Evolutionary conservation across 2,797 vertebrate genomes (phyloP).

Genomic region (Acipenser oxyrinchus): DNA sequence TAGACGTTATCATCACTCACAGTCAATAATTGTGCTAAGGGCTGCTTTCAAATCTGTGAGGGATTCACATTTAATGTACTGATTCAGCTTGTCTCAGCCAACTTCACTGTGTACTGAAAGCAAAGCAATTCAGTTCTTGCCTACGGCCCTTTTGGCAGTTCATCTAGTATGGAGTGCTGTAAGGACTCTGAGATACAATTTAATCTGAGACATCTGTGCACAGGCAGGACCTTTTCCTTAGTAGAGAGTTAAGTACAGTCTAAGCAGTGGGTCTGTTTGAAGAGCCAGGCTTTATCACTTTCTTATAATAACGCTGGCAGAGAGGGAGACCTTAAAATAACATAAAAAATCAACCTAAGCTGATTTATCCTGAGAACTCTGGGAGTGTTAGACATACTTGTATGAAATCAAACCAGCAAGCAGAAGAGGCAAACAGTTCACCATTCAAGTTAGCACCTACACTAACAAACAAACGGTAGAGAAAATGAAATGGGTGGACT

Average conservation of each 20-base stretch:
- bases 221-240: slow-evolving; percentile 76
- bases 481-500: slow-evolving; percentile 48
- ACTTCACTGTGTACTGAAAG: slow-evolving; percentile 96
- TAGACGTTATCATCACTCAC: slow-evolving; percentile 98
- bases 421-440: slow-evolving; percentile 54
- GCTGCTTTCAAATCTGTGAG: slow-evolving; percentile 95
- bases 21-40: slow-evolving; percentile 96
- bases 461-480: slow-evolving; percentile 40
- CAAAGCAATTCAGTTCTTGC: slow-evolving; percentile 99
- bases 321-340: slow-evolving; percentile 39
- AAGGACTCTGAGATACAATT: slow-evolving; percentile 86
- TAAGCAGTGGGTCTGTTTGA: slow-evolving; percentile 80
- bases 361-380: slow-evolving; percentile 49
- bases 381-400: slow-evolving; percentile 49
- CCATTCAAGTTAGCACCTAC: slow-evolving; percentile 50
- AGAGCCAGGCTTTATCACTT: slow-evolving; percentile 81
- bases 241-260: slow-evolving; percentile 70
- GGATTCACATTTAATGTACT: slow-evolving; percentile 94
- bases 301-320: slow-evolving; percentile 61
- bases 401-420: slow-evolving; percentile 56
- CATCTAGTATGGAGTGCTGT: slow-evolving; percentile 64
- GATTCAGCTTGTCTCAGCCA: slow-evolving; percentile 97
- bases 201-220: slow-evolving; percentile 98
- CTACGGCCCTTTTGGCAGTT: slow-evolving; percentile 94
- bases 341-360: slow-evolving; percentile 56